phyloP scores from a whole-genome alignment of 2,113 vertebrate genomes.

The Hyperoodon ampullatus region DNA sequence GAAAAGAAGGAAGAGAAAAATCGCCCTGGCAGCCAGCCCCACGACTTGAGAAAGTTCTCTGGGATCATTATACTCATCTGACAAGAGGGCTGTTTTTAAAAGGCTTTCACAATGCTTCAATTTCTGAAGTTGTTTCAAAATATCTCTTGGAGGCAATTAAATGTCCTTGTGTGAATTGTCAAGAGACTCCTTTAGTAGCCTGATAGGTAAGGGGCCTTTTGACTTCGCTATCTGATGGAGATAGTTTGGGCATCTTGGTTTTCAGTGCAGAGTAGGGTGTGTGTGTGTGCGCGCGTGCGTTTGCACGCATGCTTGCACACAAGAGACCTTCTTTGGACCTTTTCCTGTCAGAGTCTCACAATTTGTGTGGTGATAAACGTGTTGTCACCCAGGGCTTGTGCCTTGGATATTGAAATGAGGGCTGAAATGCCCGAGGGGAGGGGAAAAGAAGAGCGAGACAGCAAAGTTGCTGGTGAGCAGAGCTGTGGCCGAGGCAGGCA shows the following conservation, averaged over 20 bases:
- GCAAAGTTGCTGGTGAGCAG: not conserved
- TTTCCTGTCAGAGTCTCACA: constrained; percentile 20
- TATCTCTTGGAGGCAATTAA: constrained; percentile 65
- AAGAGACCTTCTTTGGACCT: not conserved
- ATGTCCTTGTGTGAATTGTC: constrained; percentile 28
- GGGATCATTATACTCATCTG: not conserved
- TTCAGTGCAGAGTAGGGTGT: not conserved
- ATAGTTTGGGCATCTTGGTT: not conserved
- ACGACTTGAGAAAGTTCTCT: constrained; percentile 8
- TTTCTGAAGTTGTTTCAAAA: constrained; percentile 54
- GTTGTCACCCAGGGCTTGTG: constrained; percentile 9
- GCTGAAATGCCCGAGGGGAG: not conserved
- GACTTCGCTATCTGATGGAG: constrained; percentile 12
- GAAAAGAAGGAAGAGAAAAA: not conserved
- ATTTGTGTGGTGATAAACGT: not conserved
- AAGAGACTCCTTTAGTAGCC: constrained; percentile 26
- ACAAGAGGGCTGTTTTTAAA: constrained; percentile 39
- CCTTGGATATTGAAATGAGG: constrained; percentile 47
- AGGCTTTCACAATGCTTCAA: constrained; percentile 4
- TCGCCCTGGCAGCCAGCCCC: not conserved
- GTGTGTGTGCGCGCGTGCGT: accelerated
- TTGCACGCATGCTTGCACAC: accelerated
- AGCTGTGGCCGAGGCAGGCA: accelerated
- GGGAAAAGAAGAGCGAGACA: not conserved
- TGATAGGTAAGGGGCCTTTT: not conserved